Evolutionary conservation across 92 coral and sea anemone genomes (phyloP).

Genomic region (Phenganax subtilis): DNA sequence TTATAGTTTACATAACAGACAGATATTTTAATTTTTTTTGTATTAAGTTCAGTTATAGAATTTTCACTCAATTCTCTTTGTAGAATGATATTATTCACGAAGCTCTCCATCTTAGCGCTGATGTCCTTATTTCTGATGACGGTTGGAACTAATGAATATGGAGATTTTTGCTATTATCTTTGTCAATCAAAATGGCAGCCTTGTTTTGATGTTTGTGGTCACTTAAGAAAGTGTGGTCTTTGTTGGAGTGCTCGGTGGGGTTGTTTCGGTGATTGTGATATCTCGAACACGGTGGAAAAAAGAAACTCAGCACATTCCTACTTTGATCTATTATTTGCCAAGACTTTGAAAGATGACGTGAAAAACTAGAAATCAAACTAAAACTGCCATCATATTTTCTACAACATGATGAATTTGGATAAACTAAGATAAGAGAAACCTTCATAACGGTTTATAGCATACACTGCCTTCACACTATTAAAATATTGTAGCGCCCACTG

Average conservation of each 20-base stretch:
- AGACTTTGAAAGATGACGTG: neutral
- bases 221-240: neutral
- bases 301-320: neutral
- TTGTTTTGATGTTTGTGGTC: neutral
- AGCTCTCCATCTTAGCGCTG: neutral
- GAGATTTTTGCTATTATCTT: neutral
- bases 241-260: neutral
- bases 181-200: neutral
- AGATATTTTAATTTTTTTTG: too few species aligned
- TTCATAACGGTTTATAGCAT: too few species aligned
- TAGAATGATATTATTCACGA: slow-evolving; percentile 4
- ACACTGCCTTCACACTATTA: too few species aligned
- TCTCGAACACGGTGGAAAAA: neutral
- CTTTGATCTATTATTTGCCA: neutral
- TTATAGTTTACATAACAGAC: too few species aligned
- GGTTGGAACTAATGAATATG: neutral
- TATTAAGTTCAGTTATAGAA: too few species aligned
- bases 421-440: too few species aligned
- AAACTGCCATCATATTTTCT: neutral
- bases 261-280: neutral
- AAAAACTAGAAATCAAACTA: neutral
- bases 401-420: too few species aligned
- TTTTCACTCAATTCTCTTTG: neutral
- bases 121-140: neutral
- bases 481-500: too few species aligned